Base-by-base conservation (phyloP, 2,888 invertebrate genomes). In the Odontocolon sp. region DNA sequence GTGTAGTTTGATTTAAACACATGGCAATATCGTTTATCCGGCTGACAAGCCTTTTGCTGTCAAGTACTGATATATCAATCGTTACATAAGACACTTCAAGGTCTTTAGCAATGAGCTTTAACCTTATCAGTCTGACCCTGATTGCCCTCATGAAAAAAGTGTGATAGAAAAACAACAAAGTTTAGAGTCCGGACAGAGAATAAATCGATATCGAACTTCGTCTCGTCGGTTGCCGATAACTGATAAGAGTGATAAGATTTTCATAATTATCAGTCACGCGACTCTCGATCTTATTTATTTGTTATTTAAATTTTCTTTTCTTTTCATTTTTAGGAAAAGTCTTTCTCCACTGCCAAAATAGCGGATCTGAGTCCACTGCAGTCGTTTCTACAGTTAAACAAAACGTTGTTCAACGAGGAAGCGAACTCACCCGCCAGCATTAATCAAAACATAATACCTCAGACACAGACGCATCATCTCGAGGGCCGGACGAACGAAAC, bases 291-390 rank as follows among this genome's bases (percentile, higher is more conserved):
- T n/a, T n/a, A n/a, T n/a, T n/a, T n/a, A n/a, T n/a, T n/a, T n/a
- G n/a, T n/a, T n/a, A 3, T 9, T 14, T 14, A 38, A 42, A 33
- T 54, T 28, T 57, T 42, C 38, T 6, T 52, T 40, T 18, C 71
- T 57, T 81, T 83, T 1, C 82, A n/a, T n/a, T n/a, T n/a, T n/a
- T n/a, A 89, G 89, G 88, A 85, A 77, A 88, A 88, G 82, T 87
- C 88, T 88, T 87, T 87, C 88, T 85, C 87, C 88, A 89, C 89
- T 89, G 89, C 89, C 89, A 89, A 89, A 89, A 84, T 86, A 84
- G 86, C 86, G 81, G 89, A 88, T 69, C 79, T 84, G 71, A 86
- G 82, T 81, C 87, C 87, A 45, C 80, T 89, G 66, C 88, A 90
- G 74, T 88, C 90, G 80, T 88, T 89, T 85, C 79, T 88, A 64